Percentiles rank a stretch among this genome's conserved stretches.
Conservation (phyloP, 2,113 vertebrate genomes). For the Rana temporaria region DNA sequence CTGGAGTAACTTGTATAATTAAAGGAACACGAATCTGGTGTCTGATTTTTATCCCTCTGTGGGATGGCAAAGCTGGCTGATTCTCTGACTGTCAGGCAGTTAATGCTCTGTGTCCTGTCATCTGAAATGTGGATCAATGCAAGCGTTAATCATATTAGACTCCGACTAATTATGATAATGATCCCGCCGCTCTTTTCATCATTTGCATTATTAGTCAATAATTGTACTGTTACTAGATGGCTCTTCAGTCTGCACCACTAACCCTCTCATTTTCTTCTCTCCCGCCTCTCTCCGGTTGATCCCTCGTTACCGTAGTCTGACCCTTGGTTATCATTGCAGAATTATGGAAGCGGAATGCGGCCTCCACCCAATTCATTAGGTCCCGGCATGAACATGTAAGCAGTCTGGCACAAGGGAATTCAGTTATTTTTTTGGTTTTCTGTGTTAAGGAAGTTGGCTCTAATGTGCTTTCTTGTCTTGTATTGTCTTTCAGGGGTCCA, state of each 20-base stretch:
- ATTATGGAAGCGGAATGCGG: slow-evolving; percentile 96
- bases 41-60: neutral
- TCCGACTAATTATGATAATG: neutral
- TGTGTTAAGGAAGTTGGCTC: neutral
- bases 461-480: slow-evolving; percentile 12
- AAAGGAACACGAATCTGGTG: neutral
- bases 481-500: slow-evolving; percentile 86
- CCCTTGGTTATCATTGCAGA: slow-evolving; percentile 85
- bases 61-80: neutral
- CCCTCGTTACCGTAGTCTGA: slow-evolving; percentile 73
- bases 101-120: neutral
- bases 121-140: neutral
- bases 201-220: neutral
- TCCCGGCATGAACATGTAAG: slow-evolving; percentile 98
- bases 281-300: slow-evolving; percentile 60
- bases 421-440: neutral
- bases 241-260: slow-evolving; percentile 64
- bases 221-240: neutral
- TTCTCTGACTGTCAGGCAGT: neutral
- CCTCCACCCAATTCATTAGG: slow-evolving; percentile 97
- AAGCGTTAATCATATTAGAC: neutral
- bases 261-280: slow-evolving; percentile 62
- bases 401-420: neutral
- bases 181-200: neutral
- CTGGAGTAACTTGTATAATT: neutral